Evolutionary conservation across 2,113 vertebrate species (phyloP).

Genomic region (Muntiacus reevesi): DNA sequence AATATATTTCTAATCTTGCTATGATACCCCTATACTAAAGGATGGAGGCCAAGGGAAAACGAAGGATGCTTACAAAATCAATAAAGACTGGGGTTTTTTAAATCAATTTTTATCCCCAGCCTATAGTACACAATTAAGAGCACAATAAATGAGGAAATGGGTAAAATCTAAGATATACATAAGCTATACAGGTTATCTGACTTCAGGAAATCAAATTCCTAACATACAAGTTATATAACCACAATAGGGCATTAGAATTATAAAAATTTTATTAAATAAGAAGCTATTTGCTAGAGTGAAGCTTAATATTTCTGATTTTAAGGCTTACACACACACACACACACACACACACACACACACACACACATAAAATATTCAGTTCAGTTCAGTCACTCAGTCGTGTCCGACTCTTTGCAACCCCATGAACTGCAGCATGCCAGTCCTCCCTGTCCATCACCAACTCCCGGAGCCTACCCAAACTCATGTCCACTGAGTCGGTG

Average conservation of each 20-base stretch:
- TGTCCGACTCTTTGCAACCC: too few relatives aligned
- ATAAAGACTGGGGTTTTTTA: neutral
- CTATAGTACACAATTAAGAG: neutral
- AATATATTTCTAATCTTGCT: neutral
- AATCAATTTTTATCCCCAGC: neutral
- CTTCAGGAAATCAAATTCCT: slow-evolving; percentile 25
- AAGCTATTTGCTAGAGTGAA: neutral
- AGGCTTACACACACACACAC: neutral
- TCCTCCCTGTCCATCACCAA: too few relatives aligned
- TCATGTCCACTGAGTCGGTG: too few relatives aligned
- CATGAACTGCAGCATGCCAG: too few relatives aligned
- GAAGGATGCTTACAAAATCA: slow-evolving; percentile 15
- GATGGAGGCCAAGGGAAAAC: neutral
- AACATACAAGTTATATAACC: neutral
- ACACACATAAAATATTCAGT: too few relatives aligned
- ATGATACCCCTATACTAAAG: neutral
- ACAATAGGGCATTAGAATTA: neutral
- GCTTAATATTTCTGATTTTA: slow-evolving; percentile 39
- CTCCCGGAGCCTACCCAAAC: too few relatives aligned
- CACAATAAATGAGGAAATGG: neutral
- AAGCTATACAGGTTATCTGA: neutral
- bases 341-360: too few relatives aligned
- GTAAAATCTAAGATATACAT: neutral
- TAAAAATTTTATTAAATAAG: slow-evolving; percentile 23
- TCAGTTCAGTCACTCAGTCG: too few relatives aligned